Evolutionary conservation across 1,140 invertebrate species (phyloP).

Genomic region (Heliconius congener): DNA sequence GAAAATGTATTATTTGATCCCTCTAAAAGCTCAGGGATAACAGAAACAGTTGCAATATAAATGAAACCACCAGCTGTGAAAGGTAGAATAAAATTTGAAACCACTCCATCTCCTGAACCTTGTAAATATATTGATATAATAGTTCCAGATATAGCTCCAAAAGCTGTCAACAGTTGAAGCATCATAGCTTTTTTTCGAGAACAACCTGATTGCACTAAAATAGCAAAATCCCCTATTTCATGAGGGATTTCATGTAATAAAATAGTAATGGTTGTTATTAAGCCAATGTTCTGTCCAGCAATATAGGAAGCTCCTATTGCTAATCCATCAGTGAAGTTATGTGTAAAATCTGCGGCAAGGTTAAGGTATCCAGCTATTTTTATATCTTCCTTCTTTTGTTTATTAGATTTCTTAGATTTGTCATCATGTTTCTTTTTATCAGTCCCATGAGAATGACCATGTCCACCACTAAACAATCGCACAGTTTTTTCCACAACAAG

Average conservation of each 20-base stretch:
- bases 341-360: slow-evolving; percentile 96
- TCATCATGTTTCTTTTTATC: slow-evolving; percentile 76
- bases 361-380: slow-evolving; percentile 97
- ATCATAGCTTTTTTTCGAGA: slow-evolving; percentile 94
- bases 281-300: slow-evolving; percentile 90
- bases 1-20: slow-evolving; percentile 87
- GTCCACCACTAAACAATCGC: slow-evolving; percentile 91
- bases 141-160: slow-evolving; percentile 96
- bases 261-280: slow-evolving; percentile 96
- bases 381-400: slow-evolving; percentile 85
- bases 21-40: slow-evolving; percentile 95
- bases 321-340: slow-evolving; percentile 98
- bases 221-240: slow-evolving; percentile 99
- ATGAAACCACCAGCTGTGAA: slow-evolving; percentile 99
- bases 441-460: slow-evolving; percentile 82
- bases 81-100: slow-evolving; percentile 93
- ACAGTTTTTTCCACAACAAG: slow-evolving; percentile 96
- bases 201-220: slow-evolving; percentile 96
- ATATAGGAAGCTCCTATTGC: slow-evolving; percentile 98
- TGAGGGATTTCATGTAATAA: slow-evolving; percentile 98
- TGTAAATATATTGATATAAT: slow-evolving; percentile 91
- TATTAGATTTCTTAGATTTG: slow-evolving; percentile 70
- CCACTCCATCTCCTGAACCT: slow-evolving; percentile 87
- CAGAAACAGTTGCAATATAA: slow-evolving; percentile 98
- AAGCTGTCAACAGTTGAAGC: slow-evolving; percentile 94